phyloP scores from a whole-genome alignment of 2,888 invertebrate species.

The Pogonocherus hispidulus region DNA sequence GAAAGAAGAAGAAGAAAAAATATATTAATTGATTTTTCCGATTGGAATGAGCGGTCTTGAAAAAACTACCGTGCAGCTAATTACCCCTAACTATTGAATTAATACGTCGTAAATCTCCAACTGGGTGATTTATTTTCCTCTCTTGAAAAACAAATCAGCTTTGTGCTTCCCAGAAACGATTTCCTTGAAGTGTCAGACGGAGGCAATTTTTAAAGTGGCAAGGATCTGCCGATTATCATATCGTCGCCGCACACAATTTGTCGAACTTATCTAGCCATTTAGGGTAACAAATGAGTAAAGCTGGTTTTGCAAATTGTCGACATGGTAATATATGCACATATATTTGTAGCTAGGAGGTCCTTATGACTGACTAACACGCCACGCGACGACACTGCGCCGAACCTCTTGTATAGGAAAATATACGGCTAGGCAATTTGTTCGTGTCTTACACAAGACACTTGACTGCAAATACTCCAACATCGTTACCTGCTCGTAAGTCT shows the following conservation, averaged over 20 bases:
- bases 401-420: constrained; percentile 8
- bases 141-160: not conserved
- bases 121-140: not conserved
- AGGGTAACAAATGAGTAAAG: constrained; percentile 9
- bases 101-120: not conserved
- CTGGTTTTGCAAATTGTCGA: constrained; percentile 17
- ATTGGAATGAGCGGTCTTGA: too few relatives aligned
- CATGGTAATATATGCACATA: constrained; percentile 19
- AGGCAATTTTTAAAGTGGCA: constrained; percentile 3
- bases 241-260: constrained; percentile 1
- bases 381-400: constrained; percentile 1
- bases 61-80: too few relatives aligned
- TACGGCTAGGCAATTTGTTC: constrained; percentile 10
- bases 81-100: not conserved
- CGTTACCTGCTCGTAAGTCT: constrained; percentile 12
- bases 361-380: constrained; percentile 14
- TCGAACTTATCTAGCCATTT: constrained; percentile 20
- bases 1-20: too few relatives aligned
- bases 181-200: not conserved
- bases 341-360: constrained; percentile 21
- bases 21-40: too few relatives aligned
- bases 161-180: not conserved
- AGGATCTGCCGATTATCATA: constrained; percentile 15
- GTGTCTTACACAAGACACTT: constrained; percentile 10
- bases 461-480: constrained; percentile 4